Evolutionary conservation across 1,140 invertebrate species (phyloP).

Genomic region (Aleiodes sp.): DNA sequence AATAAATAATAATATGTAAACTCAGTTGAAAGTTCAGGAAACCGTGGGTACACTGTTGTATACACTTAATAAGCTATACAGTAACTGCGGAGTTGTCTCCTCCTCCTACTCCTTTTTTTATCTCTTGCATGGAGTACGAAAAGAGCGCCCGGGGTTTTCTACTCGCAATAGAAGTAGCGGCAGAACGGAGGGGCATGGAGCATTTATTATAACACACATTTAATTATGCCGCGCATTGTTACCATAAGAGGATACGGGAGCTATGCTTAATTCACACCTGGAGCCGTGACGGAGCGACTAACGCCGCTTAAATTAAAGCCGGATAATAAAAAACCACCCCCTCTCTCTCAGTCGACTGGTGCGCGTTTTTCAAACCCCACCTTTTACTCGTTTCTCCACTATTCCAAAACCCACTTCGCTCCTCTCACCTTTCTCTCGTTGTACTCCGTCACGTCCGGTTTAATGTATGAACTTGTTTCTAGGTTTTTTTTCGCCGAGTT

Average conservation of each 20-base stretch:
- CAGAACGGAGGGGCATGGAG: not conserved
- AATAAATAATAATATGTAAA: constrained; percentile 11
- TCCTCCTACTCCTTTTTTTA: too few species aligned
- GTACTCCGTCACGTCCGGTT: constrained; percentile 38
- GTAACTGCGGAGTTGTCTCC: constrained; percentile 4
- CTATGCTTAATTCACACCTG: constrained; percentile 62
- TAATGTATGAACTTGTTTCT: constrained; percentile 32
- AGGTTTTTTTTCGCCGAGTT: constrained; percentile 16
- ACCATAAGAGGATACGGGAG: constrained; percentile 30
- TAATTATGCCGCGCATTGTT: constrained; percentile 55
- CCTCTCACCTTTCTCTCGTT: not conserved
- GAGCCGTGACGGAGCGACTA: constrained; percentile 60
- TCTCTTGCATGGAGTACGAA: too few species aligned
- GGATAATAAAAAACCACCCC: constrained; percentile 63
- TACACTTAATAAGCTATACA: constrained; percentile 11
- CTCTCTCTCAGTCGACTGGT: constrained; percentile 37
- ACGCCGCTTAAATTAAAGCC: constrained; percentile 65
- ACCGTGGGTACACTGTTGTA: constrained; percentile 3
- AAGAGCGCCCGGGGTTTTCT: not conserved
- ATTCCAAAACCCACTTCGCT: not conserved
- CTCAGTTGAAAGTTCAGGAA: constrained; percentile 6
- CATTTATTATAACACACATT: constrained; percentile 58
- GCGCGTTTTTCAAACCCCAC: constrained; percentile 37
- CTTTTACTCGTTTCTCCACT: constrained; percentile 22
- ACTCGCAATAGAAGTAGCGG: not conserved